Evolutionary conservation across 2,888 invertebrate species (phyloP).

Genomic region (Thecophora atra): DNA sequence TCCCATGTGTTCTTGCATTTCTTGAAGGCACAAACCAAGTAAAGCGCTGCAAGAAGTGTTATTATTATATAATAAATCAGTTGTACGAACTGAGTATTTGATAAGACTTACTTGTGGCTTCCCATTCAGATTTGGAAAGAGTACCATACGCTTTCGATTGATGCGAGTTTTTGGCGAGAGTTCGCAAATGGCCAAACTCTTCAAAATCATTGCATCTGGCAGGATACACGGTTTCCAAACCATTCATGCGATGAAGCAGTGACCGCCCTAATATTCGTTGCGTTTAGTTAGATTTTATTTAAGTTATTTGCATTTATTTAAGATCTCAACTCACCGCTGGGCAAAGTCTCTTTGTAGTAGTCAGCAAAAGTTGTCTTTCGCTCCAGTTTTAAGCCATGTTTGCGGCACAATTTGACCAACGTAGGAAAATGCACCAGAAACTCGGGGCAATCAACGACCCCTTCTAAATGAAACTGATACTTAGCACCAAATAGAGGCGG

Average conservation of each 20-base stretch:
- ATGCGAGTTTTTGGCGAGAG: constrained; percentile 66
- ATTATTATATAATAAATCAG: neutral
- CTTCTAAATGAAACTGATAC: constrained; percentile 95
- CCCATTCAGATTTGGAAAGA: constrained; percentile 90
- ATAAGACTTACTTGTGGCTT: constrained; percentile 79
- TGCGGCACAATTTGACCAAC: constrained; percentile 77
- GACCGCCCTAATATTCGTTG: constrained; percentile 51
- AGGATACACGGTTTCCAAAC: constrained; percentile 80
- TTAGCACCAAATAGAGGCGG: constrained; percentile 93
- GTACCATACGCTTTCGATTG: constrained; percentile 75
- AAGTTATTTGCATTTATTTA: neutral
- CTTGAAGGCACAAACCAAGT: constrained; percentile 84
- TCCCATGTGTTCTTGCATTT: constrained; percentile 77
- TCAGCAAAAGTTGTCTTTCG: constrained; percentile 80
- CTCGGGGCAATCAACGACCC: constrained; percentile 98
- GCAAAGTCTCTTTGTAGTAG: constrained; percentile 70
- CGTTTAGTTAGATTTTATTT: neutral
- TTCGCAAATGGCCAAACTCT: constrained; percentile 80
- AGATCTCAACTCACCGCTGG: constrained; percentile 48
- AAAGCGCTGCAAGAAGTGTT: constrained; percentile 72
- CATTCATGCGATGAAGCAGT: constrained; percentile 80
- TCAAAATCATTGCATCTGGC: constrained; percentile 67
- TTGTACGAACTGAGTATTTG: neutral
- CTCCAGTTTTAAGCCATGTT: constrained; percentile 76
- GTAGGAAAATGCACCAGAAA: constrained; percentile 95